Base-by-base conservation (phyloP, 1,140 invertebrate genomes). In the Danaus melanippus region DNA sequence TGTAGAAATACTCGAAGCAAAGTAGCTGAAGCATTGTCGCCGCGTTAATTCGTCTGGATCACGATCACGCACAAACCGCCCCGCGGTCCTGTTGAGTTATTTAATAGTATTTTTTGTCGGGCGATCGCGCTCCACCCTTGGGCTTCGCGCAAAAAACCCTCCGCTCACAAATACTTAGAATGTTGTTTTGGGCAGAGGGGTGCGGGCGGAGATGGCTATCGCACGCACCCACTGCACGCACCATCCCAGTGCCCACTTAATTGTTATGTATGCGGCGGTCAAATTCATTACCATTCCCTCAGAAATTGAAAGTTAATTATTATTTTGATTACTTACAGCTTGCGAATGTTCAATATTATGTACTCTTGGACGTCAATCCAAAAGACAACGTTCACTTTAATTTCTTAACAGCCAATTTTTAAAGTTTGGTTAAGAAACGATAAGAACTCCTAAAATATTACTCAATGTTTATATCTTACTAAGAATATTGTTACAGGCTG, bases 81-180 rank as follows among this genome's bases (percentile, higher is more conserved):
- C 80, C 79, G 76, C 73, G 79, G 67, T 70, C 78, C 75, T 79
- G 78, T 76, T 81, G 81, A 84, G 79, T 84, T 86, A 86, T 84
- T 84, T 84, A 79, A 84, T 84, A 82, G 79, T 86, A 69, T 86
- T 86, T 84, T 84, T 86, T 84, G 78, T 82, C 69, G 68, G 78
- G 70, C 76, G 78, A 81, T 78, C 83, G 80, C 80, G 83, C 74
- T 81, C 76, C 80, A 84, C 79, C 81, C 79, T 78, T 73, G 76
- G 79, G 74, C 70, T 72, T 74, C 79, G 79, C 80, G 79, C 79
- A 84, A 86, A 84, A 84, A 86, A 84, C 79, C 76, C 80, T 76
- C 76, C 63, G 61, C 71, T 79, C 76, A 78, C 78, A 74, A 82
- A 82, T 76, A 83, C 70, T 83, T 79, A 79, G 79, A 81, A 80